Base-by-base conservation (phyloP, 2,113 vertebrate species). In the Chloroceryle aenea region DNA sequence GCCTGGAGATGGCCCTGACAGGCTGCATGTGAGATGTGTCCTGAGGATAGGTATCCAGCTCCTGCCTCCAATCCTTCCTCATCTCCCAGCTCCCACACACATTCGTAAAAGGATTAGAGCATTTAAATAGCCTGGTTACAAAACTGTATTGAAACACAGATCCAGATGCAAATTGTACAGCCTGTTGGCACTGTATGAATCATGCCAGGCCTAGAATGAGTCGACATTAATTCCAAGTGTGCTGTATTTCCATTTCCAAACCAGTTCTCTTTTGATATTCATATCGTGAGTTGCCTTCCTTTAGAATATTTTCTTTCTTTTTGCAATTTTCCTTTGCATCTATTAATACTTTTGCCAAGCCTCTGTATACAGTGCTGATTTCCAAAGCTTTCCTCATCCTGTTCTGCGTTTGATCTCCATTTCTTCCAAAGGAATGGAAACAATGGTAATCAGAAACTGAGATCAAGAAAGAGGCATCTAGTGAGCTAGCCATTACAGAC, bases 201-300 rank as follows among this genome's bases (percentile, higher is more conserved):
- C 81, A 87, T 1, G 3, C 68, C 52, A 76, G 64, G 53, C 90
- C 63, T 92, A 79, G 86, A 83, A 85, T 93, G 78, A 83, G 79
- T 90, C 74, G 90, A 85, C 62, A 73, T 93, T 91, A 87, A 93
- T 95, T 93, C 73, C 72, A 73, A 94, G 64, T 66, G 23, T 67
- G 53, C 74, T 76, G n/a, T 58, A 91, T 89, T 94, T 92, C 77
- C 81, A 95, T 95, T 96, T 95, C 74, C 86, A 96, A 80, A 85
- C 47, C 59, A 36, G 47, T 80, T 82, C 56, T 61, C 67, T 89
- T 96, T 95, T 91, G 82, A 92, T 90, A 96, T 89, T 90, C 84
- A 81, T 75, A 85, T 90, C 83, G 61, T 13, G 47, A 93, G 22
- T 93, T 92, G 53, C 43, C 93, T 85, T 90, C 67, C 85, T 92